Base-by-base conservation (phyloP, 2,113 vertebrate genomes). In the Potamarius usumacintae region DNA sequence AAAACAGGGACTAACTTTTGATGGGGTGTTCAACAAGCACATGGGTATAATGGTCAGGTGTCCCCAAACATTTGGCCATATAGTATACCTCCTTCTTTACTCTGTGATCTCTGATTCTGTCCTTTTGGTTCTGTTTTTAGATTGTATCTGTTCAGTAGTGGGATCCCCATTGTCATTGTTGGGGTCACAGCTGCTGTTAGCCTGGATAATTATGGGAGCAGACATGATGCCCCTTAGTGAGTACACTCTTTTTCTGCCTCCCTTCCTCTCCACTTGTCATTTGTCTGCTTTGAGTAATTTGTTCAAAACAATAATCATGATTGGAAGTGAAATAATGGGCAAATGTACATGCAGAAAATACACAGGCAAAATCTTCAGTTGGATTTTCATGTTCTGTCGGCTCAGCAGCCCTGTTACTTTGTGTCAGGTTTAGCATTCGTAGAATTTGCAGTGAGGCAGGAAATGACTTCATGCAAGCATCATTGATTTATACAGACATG, bases 121-220 rank as follows among this genome's bases (percentile, higher is more conserved):
- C 7, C 20, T 86, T 25, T 67, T 78, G 71, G 58, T 65, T 7
- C 48, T 80, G 82, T 84, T 82, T 74, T 77, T 93, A 97, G 97
- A 94, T 95, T 96, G 92, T 97, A 97, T 92, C 93, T 97, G 87
- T 93, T 97, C 87, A 95, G 96, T 69, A 96, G 95, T 55, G 97
- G 97, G 50, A 93, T 97, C 72, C 97, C 97, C 0, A 95, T 96
- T 89, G 94, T 97, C 92, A 96, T 97, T 88, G 97, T 97, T 85
- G 96, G 96, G 22, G 96, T 97, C 92, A 97, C 96, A 9, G 96
- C 96, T 62, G 96, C 95, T 90, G 96, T 95, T 5, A 96, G 95
- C 93, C 95, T 97, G 90, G 94, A 95, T 88, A 97, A 97, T 91
- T 97, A 97, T 0, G 97, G 97, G 12, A 95, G 93, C 81, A 94